Evolutionary conservation across 2,797 vertebrate species (phyloP).

Genomic region (Sebastes cheni): DNA sequence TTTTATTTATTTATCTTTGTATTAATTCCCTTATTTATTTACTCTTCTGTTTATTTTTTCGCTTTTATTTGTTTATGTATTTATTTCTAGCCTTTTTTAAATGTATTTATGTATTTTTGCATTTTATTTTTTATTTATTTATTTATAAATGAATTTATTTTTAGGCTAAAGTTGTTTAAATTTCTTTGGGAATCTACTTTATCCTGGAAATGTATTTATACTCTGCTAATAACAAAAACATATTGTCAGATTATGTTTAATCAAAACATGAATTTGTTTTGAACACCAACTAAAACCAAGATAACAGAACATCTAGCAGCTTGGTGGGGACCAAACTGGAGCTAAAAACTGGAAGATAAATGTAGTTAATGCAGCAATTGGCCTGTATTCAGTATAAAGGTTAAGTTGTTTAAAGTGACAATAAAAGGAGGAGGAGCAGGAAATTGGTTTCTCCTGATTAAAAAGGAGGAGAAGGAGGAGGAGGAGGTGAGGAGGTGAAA

Average conservation of each 20-base stretch:
- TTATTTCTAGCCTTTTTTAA: no score
- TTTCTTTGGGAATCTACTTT: neutral
- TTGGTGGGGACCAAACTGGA: neutral
- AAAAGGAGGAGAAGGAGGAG: neutral
- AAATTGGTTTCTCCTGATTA: constrained; percentile 22
- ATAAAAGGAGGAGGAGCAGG: neutral
- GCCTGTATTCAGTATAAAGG: no score
- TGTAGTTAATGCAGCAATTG: neutral
- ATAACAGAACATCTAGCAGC: neutral
- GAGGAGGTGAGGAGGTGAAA: constrained; percentile 33
- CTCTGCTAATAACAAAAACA: neutral
- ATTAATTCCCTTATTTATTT: no score
- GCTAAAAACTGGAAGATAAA: neutral
- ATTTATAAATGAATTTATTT: neutral
- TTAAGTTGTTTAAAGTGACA: neutral
- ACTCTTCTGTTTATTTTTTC: no score
- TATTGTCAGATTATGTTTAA: neutral
- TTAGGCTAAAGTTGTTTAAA: neutral
- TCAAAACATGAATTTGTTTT: neutral
- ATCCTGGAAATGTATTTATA: neutral
- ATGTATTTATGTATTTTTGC: no score
- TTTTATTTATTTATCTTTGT: no score
- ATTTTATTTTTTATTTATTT: no score
- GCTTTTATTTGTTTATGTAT: no score
- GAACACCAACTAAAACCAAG: rapidly evolving